A percentile compares a stretch with the other conserved stretches of the same genome.
These are phyloP conservation scores for Euplexia lucipara DNA, from an alignment of 2,888 invertebrate genomes.

Conservation along the genomic window DNA sequence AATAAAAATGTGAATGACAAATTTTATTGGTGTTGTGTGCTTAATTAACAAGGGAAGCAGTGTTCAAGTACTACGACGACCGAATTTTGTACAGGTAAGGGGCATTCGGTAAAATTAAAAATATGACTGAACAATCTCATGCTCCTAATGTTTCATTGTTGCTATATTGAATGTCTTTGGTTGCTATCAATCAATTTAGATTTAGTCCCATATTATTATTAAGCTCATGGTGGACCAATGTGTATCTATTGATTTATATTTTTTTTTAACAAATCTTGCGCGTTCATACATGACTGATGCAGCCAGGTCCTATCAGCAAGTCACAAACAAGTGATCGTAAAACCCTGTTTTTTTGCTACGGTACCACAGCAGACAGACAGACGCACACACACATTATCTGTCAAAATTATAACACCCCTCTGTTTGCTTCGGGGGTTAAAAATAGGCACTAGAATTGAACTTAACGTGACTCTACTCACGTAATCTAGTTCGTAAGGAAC, in stretches of 20 bases:
- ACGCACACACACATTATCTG: too few species aligned
- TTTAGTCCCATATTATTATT: too few species aligned
- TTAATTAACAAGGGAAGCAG: slow-evolving; percentile 6
- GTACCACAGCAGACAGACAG: too few species aligned
- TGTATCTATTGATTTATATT: too few species aligned
- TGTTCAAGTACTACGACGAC: slow-evolving; percentile 6
- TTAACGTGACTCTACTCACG: background rate
- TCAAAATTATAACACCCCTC: too few species aligned
- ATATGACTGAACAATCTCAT: slow-evolving; percentile 1
- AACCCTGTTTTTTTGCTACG: too few species aligned
- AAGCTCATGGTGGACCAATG: too few species aligned
- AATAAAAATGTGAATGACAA: slow-evolving; percentile 1
- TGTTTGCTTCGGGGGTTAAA: too few species aligned
- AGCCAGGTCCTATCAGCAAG: slow-evolving; percentile 2
- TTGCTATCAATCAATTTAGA: too few species aligned
- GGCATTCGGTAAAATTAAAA: slow-evolving; percentile 1
- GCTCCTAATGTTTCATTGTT: slow-evolving; percentile 21
- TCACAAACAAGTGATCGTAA: background rate
- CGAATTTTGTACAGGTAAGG: slow-evolving; percentile 4
- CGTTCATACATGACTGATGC: background rate
- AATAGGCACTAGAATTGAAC: background rate
- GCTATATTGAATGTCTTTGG: too few species aligned
- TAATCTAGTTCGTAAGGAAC: background rate
- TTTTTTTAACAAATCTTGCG: background rate
- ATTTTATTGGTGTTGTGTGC: slow-evolving; percentile 9